phyloP scores from a whole-genome alignment of 1,140 invertebrate genomes.

The Drosophila ogumai region DNA sequence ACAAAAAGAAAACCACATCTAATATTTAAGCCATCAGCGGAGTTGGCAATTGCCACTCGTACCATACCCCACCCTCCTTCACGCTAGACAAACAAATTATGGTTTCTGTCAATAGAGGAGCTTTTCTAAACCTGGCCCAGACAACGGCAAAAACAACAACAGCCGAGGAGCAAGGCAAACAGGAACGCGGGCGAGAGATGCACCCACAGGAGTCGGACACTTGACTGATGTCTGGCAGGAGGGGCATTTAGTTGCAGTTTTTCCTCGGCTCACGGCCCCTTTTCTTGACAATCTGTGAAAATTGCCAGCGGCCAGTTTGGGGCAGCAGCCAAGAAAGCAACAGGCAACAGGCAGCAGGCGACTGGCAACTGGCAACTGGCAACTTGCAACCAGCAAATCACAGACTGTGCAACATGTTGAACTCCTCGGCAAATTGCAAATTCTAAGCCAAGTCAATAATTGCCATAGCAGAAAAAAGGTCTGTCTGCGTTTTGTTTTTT shows the following conservation, averaged over 20 bases:
- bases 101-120: slow-evolving; percentile 78
- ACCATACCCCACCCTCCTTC: slow-evolving; percentile 7
- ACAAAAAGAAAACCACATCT: slow-evolving; percentile 45
- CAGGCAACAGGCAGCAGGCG: slow-evolving; percentile 36
- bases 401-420: slow-evolving; percentile 67
- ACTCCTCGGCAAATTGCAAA: slow-evolving; percentile 43
- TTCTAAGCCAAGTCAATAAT: slow-evolving; percentile 50
- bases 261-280: slow-evolving; percentile 19
- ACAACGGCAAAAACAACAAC: slow-evolving; percentile 42
- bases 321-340: slow-evolving; percentile 49
- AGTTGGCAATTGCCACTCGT: slow-evolving; percentile 66
- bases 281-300: slow-evolving; percentile 66
- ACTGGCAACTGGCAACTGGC: slow-evolving; percentile 46
- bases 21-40: slow-evolving; percentile 78
- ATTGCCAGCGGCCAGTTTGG: slow-evolving; percentile 62
- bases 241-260: slow-evolving; percentile 44
- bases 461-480: slow-evolving; percentile 15
- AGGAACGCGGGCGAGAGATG: slow-evolving; percentile 41
- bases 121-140: slow-evolving; percentile 64
- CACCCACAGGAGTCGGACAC: slow-evolving; percentile 66
- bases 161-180: slow-evolving; percentile 28
- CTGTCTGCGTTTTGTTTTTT: slow-evolving; percentile 7
- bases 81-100: slow-evolving; percentile 80
- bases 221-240: slow-evolving; percentile 61
- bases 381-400: slow-evolving; percentile 55